Evolutionary conservation across 2,113 vertebrate genomes (phyloP), one percentile per base, ranked within the genome.

Genomic region (Heloderma charlesbogerti): DNA sequence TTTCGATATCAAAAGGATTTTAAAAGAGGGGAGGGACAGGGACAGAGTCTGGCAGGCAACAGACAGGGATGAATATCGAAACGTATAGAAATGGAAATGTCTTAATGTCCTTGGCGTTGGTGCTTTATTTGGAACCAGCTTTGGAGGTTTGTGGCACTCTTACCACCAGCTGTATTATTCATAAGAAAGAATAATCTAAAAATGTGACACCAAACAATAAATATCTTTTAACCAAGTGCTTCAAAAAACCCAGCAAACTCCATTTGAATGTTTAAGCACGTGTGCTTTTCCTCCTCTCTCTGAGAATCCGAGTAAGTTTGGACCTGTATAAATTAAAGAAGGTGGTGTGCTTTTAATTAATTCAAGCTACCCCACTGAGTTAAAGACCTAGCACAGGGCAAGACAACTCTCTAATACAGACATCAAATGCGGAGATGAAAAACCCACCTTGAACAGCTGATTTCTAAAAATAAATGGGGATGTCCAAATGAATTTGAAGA

Each of bases 151-250:
- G 79, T 69, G 40, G 87, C 78, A 93, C 69, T 48, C 3, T 69
- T 6, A 82, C 1, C 16, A 0, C 0, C 83, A 16, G 72, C 67
- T n/a, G 29, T 79, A 72, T 69, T 93, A 71, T 91, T 89, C 40
- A 86, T 85, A 31, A 79, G 86, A 91, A n/a, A 69, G 15, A 45
- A 60, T n/a, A 20, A 22, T 77, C 6, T 34, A 67, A 37, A 84
- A 74, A 51, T 51, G 48, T 74, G 78, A 83, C 2, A 48, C 43
- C 63, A 88, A 88, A 83, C 86, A 94, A 89, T 34, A 0, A 54
- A 84, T 89, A 57, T 94, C 77, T 90, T 84, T 93, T 66, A 90
- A 88, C 29, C 4, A 93, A 88, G 43, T 69, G 77, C 87, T 75
- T 91, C 1, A 4, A 91, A 69, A 13, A 29, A 9, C 22, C 86